phyloP scores from a whole-genome alignment of 30 jellyfish, hydroid and myxozoan species.

The Aurelia sp. region DNA sequence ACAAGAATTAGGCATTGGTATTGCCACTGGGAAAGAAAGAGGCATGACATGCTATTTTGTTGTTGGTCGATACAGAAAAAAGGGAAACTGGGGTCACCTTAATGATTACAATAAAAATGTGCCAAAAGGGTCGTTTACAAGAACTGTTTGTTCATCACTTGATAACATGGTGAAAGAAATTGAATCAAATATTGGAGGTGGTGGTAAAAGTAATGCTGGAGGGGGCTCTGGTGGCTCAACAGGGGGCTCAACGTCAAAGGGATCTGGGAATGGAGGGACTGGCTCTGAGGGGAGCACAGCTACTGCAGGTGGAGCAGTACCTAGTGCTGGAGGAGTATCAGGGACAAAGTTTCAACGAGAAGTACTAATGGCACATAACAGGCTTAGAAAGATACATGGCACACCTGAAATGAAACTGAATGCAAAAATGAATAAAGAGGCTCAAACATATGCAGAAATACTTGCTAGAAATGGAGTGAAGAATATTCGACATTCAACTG shows the following conservation, averaged over 20 bases:
- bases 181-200: too few relatives aligned
- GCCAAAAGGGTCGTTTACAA: constrained; percentile 70
- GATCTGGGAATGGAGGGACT: too few relatives aligned
- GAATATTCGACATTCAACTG: too few relatives aligned
- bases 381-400: constrained; percentile 79
- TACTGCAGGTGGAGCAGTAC: too few relatives aligned
- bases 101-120: constrained; percentile 75
- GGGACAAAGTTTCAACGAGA: background rate
- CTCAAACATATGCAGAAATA: constrained; percentile 83
- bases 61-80: constrained; percentile 87
- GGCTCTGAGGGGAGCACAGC: too few relatives aligned
- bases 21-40: constrained; percentile 61
- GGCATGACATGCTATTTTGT: constrained; percentile 87
- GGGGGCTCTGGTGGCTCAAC: too few relatives aligned
- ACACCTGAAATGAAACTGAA: constrained; percentile 77
- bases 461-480: constrained; percentile 53
- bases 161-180: constrained; percentile 39
- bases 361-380: constrained; percentile 82
- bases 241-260: too few relatives aligned
- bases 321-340: too few relatives aligned
- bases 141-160: constrained; percentile 32
- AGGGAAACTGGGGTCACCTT: constrained; percentile 77
- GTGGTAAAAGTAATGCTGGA: too few relatives aligned
- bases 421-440: constrained; percentile 71
- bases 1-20: constrained; percentile 89